Conservation (phyloP, 2,888 invertebrate species). For the Xylophagus ater region DNA sequence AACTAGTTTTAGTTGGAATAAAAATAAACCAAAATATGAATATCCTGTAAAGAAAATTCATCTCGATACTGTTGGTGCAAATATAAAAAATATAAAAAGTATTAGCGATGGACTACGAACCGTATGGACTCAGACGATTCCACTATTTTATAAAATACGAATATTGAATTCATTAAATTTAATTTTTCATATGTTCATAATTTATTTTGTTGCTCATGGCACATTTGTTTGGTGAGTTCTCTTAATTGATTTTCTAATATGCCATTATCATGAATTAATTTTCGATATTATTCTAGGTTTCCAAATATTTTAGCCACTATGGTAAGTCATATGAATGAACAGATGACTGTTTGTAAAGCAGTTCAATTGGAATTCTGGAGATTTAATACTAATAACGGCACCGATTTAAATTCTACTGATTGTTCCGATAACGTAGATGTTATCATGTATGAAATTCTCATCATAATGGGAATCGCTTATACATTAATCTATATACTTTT, state of each 20-base stretch:
- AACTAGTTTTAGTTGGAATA: constrained; percentile 47
- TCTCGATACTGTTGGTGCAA: constrained; percentile 26
- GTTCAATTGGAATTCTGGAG: not conserved
- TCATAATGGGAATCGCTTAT: constrained; percentile 54
- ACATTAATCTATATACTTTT: constrained; percentile 52
- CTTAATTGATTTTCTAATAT: not conserved
- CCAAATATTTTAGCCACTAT: constrained; percentile 32
- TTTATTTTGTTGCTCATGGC: constrained; percentile 32
- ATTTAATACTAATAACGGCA: constrained; percentile 25
- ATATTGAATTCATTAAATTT: constrained; percentile 30
- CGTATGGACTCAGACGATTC: constrained; percentile 32
- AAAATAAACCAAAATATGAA: constrained; percentile 34
- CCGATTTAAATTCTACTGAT: constrained; percentile 8
- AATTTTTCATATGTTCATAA: constrained; percentile 25
- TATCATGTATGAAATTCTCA: constrained; percentile 52
- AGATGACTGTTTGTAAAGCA: constrained; percentile 29
- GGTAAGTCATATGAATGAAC: constrained; percentile 33
- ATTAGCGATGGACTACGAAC: constrained; percentile 27
- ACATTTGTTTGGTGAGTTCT: constrained; percentile 31
- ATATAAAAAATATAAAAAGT: constrained; percentile 25
- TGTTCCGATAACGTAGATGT: constrained; percentile 49
- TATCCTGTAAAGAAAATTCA: constrained; percentile 41
- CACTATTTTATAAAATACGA: constrained; percentile 28
- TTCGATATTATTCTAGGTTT: constrained; percentile 22
- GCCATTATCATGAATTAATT: not conserved